These are phyloP conservation scores for Salvelinus namaycush DNA, from an alignment of 2,113 vertebrate species.

Conservation along the genomic window DNA sequence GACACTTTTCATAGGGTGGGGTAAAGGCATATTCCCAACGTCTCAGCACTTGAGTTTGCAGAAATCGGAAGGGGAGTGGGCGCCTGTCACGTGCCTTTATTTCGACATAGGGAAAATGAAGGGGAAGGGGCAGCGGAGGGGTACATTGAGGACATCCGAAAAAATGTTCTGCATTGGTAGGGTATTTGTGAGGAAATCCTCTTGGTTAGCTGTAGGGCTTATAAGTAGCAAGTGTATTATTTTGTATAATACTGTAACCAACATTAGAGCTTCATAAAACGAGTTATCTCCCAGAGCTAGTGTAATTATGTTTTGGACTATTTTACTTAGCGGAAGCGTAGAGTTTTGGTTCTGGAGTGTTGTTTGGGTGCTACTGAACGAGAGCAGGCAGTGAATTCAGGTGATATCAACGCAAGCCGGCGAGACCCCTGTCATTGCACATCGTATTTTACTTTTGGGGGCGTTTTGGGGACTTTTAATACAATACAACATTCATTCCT, in stretches of 20 bases:
- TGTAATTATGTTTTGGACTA: slow-evolving; percentile 57
- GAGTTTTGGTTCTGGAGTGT: slow-evolving; percentile 47
- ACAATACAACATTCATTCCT: slow-evolving; percentile 47
- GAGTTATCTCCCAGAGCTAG: neutral
- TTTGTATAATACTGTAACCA: neutral
- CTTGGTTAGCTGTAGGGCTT: neutral
- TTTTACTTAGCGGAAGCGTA: slow-evolving; percentile 71
- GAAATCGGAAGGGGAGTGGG: slow-evolving; percentile 49
- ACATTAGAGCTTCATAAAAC: neutral
- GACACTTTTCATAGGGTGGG: neutral
- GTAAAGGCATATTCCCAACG: neutral
- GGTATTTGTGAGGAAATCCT: slow-evolving; percentile 18
- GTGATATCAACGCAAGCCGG: slow-evolving; percentile 51
- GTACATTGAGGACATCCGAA: slow-evolving; percentile 55
- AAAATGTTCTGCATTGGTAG: slow-evolving; percentile 33
- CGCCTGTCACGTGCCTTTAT: slow-evolving; percentile 52
- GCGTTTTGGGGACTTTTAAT: slow-evolving; percentile 37
- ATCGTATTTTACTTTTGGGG: slow-evolving; percentile 51
- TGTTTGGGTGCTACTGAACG: slow-evolving; percentile 63
- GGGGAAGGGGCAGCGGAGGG: slow-evolving; percentile 66
- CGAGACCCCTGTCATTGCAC: slow-evolving; percentile 23
- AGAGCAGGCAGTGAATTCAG: slow-evolving; percentile 61
- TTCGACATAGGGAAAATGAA: slow-evolving; percentile 54
- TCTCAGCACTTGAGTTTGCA: slow-evolving; percentile 22
- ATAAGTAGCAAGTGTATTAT: no score